phyloP scores from a whole-genome alignment of 1,140 invertebrate species.

The Drosophila neocordata region DNA sequence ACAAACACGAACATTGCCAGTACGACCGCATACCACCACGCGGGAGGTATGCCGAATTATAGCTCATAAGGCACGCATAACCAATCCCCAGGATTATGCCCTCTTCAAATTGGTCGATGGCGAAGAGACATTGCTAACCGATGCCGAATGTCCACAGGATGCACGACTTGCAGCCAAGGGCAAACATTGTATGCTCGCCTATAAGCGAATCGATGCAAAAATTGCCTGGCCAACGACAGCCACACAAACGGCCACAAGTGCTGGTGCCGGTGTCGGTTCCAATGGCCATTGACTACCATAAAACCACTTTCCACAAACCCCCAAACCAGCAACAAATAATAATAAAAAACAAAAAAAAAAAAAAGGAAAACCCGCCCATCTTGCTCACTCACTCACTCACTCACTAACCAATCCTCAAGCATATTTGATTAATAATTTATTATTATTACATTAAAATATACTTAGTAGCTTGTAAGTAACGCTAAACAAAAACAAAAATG shows the following conservation, averaged over 20 bases:
- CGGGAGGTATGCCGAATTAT: constrained; percentile 96
- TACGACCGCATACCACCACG: constrained; percentile 95
- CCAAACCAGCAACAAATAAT: too few species aligned
- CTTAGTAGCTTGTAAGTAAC: constrained; percentile 77
- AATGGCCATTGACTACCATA: constrained; percentile 32
- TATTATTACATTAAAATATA: constrained; percentile 81
- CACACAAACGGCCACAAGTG: constrained; percentile 20
- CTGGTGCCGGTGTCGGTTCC: constrained; percentile 27
- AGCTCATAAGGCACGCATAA: constrained; percentile 95
- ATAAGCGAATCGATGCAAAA: constrained; percentile 97
- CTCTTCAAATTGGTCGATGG: constrained; percentile 95
- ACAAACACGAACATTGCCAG: constrained; percentile 94
- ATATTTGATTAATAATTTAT: constrained; percentile 81
- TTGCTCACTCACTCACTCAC: constrained; percentile 63
- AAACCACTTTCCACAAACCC: background rate
- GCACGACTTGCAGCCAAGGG: constrained; percentile 88
- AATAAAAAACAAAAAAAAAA: too few species aligned
- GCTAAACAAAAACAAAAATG: constrained; percentile 70
- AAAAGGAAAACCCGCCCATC: background rate
- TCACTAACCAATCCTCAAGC: constrained; percentile 53
- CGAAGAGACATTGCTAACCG: constrained; percentile 94
- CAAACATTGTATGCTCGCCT: constrained; percentile 95
- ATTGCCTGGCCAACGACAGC: constrained; percentile 94
- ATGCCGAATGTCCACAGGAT: constrained; percentile 95
- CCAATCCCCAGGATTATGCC: constrained; percentile 97